Conservation (phyloP, 2,113 vertebrate genomes). For the Ivindomyrus marchei region DNA sequence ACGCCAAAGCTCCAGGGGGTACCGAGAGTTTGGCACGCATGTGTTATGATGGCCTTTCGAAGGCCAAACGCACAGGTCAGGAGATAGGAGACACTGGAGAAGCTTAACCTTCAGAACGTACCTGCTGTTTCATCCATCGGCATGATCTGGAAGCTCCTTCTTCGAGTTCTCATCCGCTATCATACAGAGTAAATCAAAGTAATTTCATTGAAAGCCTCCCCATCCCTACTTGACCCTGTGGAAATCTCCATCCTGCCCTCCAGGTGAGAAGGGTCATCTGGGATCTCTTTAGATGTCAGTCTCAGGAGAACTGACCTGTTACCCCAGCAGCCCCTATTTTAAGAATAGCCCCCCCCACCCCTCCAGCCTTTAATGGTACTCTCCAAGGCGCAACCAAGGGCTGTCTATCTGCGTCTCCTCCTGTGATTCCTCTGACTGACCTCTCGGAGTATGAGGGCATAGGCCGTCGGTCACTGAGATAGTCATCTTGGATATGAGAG, state of each 20-base stretch:
- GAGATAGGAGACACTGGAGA: neutral
- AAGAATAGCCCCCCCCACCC: neutral
- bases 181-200: neutral
- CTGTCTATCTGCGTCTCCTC: neutral
- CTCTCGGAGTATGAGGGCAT: neutral
- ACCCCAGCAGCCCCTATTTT: neutral
- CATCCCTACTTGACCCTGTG: neutral
- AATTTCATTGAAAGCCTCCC: neutral
- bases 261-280: neutral
- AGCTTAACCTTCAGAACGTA: neutral
- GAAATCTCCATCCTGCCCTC: neutral
- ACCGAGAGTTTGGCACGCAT: neutral
- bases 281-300: neutral
- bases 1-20: neutral
- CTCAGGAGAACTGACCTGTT: neutral
- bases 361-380: neutral
- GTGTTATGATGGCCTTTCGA: neutral
- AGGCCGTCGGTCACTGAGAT: conserved; percentile 7
- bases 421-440: neutral
- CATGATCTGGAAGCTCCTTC: neutral
- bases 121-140: neutral
- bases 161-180: neutral
- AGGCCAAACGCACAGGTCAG: neutral
- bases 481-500: neutral
- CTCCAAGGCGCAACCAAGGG: neutral